These are phyloP conservation scores for Lophura nycthemera DNA, from an alignment of 2,113 vertebrate genomes.

Conservation along the genomic window DNA sequence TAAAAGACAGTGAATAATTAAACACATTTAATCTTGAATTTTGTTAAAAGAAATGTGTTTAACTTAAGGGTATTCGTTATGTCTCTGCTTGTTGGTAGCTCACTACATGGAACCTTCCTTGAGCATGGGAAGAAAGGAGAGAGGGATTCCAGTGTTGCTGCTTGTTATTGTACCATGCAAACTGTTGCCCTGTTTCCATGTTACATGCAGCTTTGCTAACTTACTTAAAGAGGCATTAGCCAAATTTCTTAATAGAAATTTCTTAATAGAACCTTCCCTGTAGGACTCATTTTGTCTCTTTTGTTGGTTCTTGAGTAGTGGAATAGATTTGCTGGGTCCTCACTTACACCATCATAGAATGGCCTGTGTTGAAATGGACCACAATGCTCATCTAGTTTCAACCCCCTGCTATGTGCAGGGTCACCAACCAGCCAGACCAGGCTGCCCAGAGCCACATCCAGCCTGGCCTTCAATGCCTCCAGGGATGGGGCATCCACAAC, in stretches of 20 bases:
- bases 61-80: not conserved
- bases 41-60: not conserved
- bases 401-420: too few species aligned
- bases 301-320: not conserved
- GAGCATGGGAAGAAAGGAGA: not conserved
- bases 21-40: accelerated
- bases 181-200: not conserved
- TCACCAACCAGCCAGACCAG: too few species aligned
- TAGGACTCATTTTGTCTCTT: not conserved
- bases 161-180: not conserved
- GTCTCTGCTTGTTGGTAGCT: not conserved
- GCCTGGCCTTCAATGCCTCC: too few species aligned
- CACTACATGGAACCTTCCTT: not conserved
- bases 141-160: not conserved
- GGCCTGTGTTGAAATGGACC: too few species aligned
- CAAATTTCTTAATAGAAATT: not conserved
- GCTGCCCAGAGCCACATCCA: too few species aligned
- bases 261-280: too few species aligned
- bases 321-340: not conserved
- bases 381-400: too few species aligned
- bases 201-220: not conserved
- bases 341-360: too few species aligned
- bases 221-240: not conserved
- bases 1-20: not conserved
- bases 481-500: too few species aligned